Conservation (phyloP, 2,888 invertebrate species). For the Chymomyza procnemis region DNA sequence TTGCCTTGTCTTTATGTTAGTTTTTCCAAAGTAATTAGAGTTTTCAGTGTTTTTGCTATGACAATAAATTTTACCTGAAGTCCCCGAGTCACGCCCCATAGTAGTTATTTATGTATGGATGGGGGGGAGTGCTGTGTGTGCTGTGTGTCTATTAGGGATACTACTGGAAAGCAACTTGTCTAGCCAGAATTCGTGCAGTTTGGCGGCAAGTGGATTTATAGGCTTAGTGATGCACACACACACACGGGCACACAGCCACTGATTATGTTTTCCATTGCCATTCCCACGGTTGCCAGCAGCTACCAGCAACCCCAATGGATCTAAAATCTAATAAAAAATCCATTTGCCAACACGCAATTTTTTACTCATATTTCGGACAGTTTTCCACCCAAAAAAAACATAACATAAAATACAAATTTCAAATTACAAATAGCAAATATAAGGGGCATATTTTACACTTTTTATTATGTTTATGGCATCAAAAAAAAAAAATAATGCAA, state of each 20-base stretch:
- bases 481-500: constrained; percentile 16
- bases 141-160: constrained; percentile 24
- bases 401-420: constrained; percentile 55
- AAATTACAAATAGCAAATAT: constrained; percentile 63
- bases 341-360: constrained; percentile 60
- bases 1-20: constrained; percentile 21
- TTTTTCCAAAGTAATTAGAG: constrained; percentile 7
- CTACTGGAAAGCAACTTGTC: constrained; percentile 40
- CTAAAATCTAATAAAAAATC: constrained; percentile 58
- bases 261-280: constrained; percentile 15
- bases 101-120: constrained; percentile 18
- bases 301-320: background rate
- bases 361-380: constrained; percentile 64
- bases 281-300: constrained; percentile 32
- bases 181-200: constrained; percentile 38
- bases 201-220: constrained; percentile 25
- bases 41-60: constrained; percentile 10
- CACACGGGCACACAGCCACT: constrained; percentile 10
- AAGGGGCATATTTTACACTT: constrained; percentile 69
- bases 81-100: constrained; percentile 63
- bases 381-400: constrained; percentile 47
- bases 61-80: constrained; percentile 73
- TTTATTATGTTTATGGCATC: constrained; percentile 57
- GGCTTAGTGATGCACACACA: constrained; percentile 26
- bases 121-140: constrained; percentile 25